Evolutionary conservation across 2,797 vertebrate genomes (phyloP), one percentile per base, ranked within the genome.

Genomic region (Xenops minutus): DNA sequence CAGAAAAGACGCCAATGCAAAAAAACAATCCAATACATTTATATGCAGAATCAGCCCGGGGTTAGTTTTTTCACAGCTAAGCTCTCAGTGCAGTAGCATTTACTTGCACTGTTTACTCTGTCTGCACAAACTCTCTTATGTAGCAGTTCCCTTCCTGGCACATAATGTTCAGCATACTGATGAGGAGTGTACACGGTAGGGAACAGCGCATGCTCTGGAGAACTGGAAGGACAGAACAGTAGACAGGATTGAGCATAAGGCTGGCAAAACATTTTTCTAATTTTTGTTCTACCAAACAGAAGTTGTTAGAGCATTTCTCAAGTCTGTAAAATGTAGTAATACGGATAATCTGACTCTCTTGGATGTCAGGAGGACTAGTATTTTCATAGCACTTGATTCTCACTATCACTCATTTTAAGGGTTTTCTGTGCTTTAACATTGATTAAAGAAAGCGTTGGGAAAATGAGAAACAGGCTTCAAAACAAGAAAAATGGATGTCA

Each of bases 121-220:
- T 48, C 85, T 92, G 68, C 77, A 93, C 78, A 93, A 91, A 48
- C 86, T 94, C 88, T 89, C 44, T 75, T 37, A 55, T 85, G 85
- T 51, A 89, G 89, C 87, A 83, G 51, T 89, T 95, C 62, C 74
- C 59, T 92, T 95, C 55, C 61, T 75, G 58, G 78, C 75, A 93
- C 73, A 55, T 58, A 39, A 51, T 17, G 91, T 89, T 95, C 89
- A 85, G 93, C 92, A 92, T 93, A 89, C 94, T 96, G 92, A 95
- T 96, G 92, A 97, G 93, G 48, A 89, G 61, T 5, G 49, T 89
- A 24, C 61, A 67, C 0, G 22, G 49, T 16, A 46, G 48, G 81
- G 86, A 96, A 88, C 93, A 83, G 81, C 92, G 87, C 88, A 83
- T 85, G 72, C 89, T 71, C 78, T 88, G 67, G 52, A 85, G 78